Base-by-base conservation (phyloP, 1,140 invertebrate genomes). In the Drosophila subobscura region DNA sequence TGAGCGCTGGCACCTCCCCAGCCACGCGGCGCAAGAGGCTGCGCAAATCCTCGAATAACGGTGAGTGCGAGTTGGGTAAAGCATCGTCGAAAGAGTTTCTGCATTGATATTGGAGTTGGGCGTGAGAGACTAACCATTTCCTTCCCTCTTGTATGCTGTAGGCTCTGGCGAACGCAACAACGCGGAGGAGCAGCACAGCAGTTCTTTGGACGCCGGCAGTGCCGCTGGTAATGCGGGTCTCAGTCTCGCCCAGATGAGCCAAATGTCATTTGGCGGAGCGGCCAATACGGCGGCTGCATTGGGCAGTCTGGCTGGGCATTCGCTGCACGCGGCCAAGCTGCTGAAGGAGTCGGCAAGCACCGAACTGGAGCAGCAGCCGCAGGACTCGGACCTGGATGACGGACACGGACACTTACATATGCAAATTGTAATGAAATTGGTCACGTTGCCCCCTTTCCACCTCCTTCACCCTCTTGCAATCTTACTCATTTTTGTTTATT, bases 41-140 rank as follows among this genome's bases (percentile, higher is more conserved):
- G 77, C 92, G 95, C 67, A 96, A 96, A 92, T 94, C 95, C 49
- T 96, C 95, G 75, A 91, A 91, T 80, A 91, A 90, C 88, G 90
- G 90, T 90, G 79, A 80, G 85, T 81, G 72, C 40, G 71, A 90
- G 14, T 49, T 85, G 74, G 83, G 83, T 88, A 88, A 88, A 77
- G 83, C 50, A 86, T 86, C 83, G 83, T 89, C 65, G 47, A 47
- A 59, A 49, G 4, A 37, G 12, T 23, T 64, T 3, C 14, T 40
- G 0, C 1, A 16, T 1, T 16, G 4, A 14, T 2, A 2, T 7
- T 12, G 8, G 0, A 42, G 8, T 22, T 5, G 5, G 10, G 12
- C 10, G 10, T 12, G 10, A 37, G 33, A 44, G 29, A 44, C 25
- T 61, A 25, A 53, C 33, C 50, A 46, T 54, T 49, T 23, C 14